Conservation (phyloP, 2,113 vertebrate species). For the Lontra canadensis region DNA sequence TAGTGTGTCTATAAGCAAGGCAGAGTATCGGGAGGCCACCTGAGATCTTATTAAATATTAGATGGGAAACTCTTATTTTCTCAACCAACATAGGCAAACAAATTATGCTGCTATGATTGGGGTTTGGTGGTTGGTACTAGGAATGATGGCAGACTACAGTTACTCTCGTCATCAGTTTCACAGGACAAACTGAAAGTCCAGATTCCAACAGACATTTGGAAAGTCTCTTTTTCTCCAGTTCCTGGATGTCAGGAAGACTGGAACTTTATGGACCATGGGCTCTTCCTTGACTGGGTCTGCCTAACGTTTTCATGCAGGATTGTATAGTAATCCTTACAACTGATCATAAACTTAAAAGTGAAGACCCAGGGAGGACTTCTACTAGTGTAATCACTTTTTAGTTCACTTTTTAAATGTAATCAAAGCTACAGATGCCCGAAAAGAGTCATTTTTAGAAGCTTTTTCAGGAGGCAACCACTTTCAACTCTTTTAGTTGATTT, state of each 20-base stretch:
- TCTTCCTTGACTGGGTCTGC: neutral
- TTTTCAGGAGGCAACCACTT: neutral
- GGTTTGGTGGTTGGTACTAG: neutral
- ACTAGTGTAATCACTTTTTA: neutral
- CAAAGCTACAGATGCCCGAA: neutral
- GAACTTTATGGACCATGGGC: neutral
- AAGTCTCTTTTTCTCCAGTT: neutral
- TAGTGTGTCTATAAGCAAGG: neutral
- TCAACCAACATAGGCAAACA: neutral
- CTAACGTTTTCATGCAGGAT: neutral
- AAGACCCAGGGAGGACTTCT: neutral
- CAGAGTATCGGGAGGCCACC: neutral
- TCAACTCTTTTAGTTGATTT: neutral
- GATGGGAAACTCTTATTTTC: neutral
- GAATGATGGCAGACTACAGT: neutral
- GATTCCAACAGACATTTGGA: neutral
- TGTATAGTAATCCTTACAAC: neutral
- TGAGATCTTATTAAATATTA: neutral
- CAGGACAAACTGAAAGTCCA: neutral
- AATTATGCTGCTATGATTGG: neutral
- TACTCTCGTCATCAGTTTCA: neutral
- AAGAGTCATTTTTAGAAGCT: neutral
- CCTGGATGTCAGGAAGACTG: neutral
- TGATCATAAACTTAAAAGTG: neutral
- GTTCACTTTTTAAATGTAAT: constrained; percentile 24